Base-by-base conservation (phyloP, 2,888 invertebrate genomes). In the Leptinotarsa peninsularis region DNA sequence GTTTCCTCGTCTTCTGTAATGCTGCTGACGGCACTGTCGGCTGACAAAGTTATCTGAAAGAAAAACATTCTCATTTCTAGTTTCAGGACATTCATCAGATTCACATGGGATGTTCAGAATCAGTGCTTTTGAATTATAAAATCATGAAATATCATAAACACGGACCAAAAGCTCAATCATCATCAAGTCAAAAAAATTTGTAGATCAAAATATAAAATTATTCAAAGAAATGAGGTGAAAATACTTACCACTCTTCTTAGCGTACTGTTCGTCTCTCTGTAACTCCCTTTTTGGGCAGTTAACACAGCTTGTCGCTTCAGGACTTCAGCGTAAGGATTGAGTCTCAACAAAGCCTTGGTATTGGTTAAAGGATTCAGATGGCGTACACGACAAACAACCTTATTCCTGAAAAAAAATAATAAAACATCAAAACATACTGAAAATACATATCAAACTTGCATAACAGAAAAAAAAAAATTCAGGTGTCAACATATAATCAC, bases 341-440 rank as follows among this genome's bases (percentile, higher is more conserved):
- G 91, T 85, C 94, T 92, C 84, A 95, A 89, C 94, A 99, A 93
- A 3, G 97, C 96, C 82, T 93, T 92, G 50, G 93, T 92, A 90
- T 99, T 98, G 88, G 92, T 94, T 89, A 99, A 90, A 79, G 99
- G 99, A 90, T 99, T 99, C 84, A 97, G 92, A 89, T 98, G 98
- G 88, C 97, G 93, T n/a, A 94, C 93, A 67, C 94, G 90, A 84
- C 95, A 93, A 81, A 93, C 91, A 74, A 96, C 92, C 83, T 91
- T 93, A 91, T 95, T 95, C 89, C 94, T 94, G 88, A 3, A 43
- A 10, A 43, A 43, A 43, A 43, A 10, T 43, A 10, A 13, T 13
- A 43, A 10, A 43, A 10, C 10, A 3, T 43, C 43, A 43, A 43
- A 43, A 10, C 43, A 43, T 43, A 43, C 43, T 43, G 10, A 43